phyloP scores from a whole-genome alignment of 2,113 vertebrate genomes.

The Daubentonia madagascariensis region DNA sequence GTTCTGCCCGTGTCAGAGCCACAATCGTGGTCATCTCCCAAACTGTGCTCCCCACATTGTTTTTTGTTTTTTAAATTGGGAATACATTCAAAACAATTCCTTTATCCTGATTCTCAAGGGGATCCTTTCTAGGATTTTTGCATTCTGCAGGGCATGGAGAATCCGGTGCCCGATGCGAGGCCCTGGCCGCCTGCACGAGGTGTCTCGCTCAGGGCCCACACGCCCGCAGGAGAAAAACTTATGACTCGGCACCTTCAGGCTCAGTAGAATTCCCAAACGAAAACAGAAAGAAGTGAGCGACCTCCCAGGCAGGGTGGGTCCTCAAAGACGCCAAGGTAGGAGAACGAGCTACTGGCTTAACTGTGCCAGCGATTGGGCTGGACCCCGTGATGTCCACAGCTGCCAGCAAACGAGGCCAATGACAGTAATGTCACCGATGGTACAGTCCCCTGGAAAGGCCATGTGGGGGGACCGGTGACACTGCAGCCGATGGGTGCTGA shows the following conservation, averaged over 20 bases:
- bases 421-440: slow-evolving; percentile 78
- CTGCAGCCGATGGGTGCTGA: not conserved
- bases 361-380: slow-evolving; percentile 78
- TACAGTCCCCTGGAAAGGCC: not conserved
- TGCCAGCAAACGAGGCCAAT: slow-evolving; percentile 69
- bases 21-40: no score
- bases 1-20: no score
- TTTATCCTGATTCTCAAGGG: not conserved
- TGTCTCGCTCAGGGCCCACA: not conserved
- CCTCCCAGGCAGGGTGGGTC: slow-evolving; percentile 11
- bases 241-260: not conserved
- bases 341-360: slow-evolving; percentile 76
- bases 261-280: not conserved
- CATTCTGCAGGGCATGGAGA: fast-evolving
- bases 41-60: no score
- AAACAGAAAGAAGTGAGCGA: not conserved
- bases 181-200: fast-evolving
- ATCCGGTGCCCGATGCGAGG: fast-evolving
- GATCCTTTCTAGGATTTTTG: not conserved
- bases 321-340: slow-evolving; percentile 59
- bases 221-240: not conserved
- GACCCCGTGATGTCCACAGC: slow-evolving; percentile 79
- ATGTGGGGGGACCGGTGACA: not conserved
- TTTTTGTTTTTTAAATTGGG: not conserved
- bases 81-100: not conserved